Evolutionary conservation across 2,113 vertebrate genomes (phyloP), one percentile per base, ranked within the genome.

Genomic region (Rhinolophus sinicus): DNA sequence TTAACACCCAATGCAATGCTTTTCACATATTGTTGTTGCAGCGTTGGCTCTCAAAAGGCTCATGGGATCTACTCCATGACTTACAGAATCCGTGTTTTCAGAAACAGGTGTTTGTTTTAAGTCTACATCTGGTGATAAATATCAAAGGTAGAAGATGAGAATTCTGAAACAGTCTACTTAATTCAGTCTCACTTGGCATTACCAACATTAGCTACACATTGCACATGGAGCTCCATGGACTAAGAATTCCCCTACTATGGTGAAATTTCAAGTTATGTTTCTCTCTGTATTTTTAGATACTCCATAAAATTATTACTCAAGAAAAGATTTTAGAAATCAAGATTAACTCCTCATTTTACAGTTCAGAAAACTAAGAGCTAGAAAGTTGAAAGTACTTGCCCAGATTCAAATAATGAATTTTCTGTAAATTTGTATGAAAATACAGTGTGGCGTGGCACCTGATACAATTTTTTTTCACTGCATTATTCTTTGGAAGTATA

Each of bases 211-310:
- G 3, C 30, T 35, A 52, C 4, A 8, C 33, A 14, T 67, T 80
- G 8, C 13, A 81, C 40, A 44, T 0, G 22, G 47, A 89, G 47
- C 3, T 67, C 16, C 26, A 40, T 5, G 5, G 52, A 83, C 22
- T 67, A 65, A n/a, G 54, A 72, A 90, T 78, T 94, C 33, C 90
- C 50, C 35, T 86, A 30, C 77, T 47, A 10, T 76, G 54, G 85
- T 58, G 56, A 90, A 88, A 95, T 92, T 52, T 62, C n/a, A 80
- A 96, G 95, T 92, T 62, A 28, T 40, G n/a, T 81, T 92, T 96
- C 54, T 65, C 69, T 77, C 18, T 52, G 60, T 47, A 84, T 84
- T 60, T 89, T 88, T 62, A 72, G 28, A 54, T 60, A 69, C 67
- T 82, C 89, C 89, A 90, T 75, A 83, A 93, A 86, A 30, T 15